A percentile compares a stretch with the other conserved stretches of the same genome.
Evolutionary conservation across 2,888 invertebrate species (phyloP).

Genomic region (Lordiphosa andalusiaca): DNA sequence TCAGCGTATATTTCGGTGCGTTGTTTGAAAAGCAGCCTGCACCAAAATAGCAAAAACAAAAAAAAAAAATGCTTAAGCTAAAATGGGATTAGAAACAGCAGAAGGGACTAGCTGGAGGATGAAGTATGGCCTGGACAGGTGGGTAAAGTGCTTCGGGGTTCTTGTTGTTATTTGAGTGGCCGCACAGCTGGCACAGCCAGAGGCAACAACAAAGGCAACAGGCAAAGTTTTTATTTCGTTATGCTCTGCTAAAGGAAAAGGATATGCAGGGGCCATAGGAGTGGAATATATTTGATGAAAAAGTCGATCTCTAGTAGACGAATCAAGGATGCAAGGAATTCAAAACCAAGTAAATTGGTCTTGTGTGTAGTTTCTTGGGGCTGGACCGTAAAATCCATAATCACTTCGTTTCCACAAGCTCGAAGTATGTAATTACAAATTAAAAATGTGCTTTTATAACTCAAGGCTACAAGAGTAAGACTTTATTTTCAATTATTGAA

Average conservation of each 20-base stretch:
- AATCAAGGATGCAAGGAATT: too few relatives aligned
- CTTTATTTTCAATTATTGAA: too few relatives aligned
- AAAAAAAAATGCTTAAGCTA: conserved; percentile 64
- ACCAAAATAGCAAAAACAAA: too few relatives aligned
- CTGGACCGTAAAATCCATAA: too few relatives aligned
- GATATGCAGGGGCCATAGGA: background rate
- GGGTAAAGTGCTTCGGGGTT: conserved; percentile 42
- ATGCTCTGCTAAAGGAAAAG: conserved; percentile 31
- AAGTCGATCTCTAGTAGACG: too few relatives aligned
- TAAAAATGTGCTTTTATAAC: too few relatives aligned
- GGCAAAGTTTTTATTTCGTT: background rate
- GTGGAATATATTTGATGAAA: too few relatives aligned
- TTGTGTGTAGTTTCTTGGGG: too few relatives aligned
- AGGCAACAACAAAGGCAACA: conserved; percentile 9
- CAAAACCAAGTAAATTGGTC: too few relatives aligned
- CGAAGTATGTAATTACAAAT: too few relatives aligned
- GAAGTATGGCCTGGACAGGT: conserved; percentile 21
- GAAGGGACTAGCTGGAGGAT: conserved; percentile 17
- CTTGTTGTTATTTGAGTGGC: conserved; percentile 58
- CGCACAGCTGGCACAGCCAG: conserved; percentile 56
- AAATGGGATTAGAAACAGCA: conserved; percentile 71
- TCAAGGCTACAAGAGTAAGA: too few relatives aligned
- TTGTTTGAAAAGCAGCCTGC: conserved; percentile 58
- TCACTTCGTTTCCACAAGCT: too few relatives aligned
- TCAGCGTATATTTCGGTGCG: conserved; percentile 37